Percentiles rank a stretch among this genome's conserved stretches.
phyloP scores from a whole-genome alignment of 2,797 vertebrate species.

The Nyctalus aviator region DNA sequence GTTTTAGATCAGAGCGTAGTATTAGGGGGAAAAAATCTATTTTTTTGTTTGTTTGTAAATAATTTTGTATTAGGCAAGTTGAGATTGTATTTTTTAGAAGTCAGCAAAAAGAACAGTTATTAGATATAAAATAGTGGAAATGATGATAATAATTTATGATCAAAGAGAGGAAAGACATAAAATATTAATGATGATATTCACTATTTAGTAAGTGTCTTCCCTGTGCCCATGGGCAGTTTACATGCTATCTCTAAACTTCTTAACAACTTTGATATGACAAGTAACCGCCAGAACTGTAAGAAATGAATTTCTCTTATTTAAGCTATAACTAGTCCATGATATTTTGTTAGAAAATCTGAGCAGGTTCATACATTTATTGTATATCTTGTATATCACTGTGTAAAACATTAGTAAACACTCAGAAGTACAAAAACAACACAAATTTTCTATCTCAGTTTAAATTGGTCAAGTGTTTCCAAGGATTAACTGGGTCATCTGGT shows the following conservation, averaged over 20 bases:
- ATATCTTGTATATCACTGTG: not conserved
- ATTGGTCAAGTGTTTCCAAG: not conserved
- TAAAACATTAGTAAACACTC: not conserved
- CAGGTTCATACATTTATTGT: not conserved
- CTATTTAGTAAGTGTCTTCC: not conserved
- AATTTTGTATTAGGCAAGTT: not conserved
- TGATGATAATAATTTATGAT: not conserved
- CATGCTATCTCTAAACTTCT: not conserved
- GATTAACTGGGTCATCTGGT: not conserved
- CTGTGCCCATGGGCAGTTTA: not conserved
- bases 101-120: not conserved
- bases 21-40: not conserved
- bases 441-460: not conserved
- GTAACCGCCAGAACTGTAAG: not conserved
- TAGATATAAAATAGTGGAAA: not conserved
- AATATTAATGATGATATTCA: not conserved
- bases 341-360: not conserved
- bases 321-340: not conserved
- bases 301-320: not conserved
- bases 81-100: not conserved
- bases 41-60: not conserved
- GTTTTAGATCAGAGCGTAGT: not conserved
- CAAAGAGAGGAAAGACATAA: not conserved
- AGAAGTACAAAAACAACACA: not conserved
- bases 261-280: slow-evolving; percentile 33